Evolutionary conservation across 2,888 invertebrate species (phyloP), one percentile per base, ranked within the genome.

Genomic region (Parapristionchus giblindavisi): DNA sequence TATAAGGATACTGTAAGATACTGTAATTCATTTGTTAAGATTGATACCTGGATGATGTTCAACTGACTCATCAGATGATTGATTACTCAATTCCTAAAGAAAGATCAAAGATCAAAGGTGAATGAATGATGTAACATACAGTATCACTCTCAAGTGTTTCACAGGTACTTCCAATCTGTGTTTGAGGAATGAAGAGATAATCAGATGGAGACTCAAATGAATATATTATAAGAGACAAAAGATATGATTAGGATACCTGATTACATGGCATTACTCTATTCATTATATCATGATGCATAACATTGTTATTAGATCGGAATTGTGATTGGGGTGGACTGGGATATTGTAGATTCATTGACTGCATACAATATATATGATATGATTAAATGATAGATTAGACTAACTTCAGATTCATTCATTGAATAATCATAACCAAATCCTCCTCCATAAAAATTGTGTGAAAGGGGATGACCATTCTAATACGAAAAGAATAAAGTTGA

Each of bases 31-130:
- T 14, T 14, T 48, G 48, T 48, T 48, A 14, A 48, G 65, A 8
- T 8, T 65, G 32, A 43, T 43, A 43, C 29, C 40, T 29, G 38
- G 52, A 71, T 56, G 38, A n/a, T 71, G 71, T 14, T 71, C 71
- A 21, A 71, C 48, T 34, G 71, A 71, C 40, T 71, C 71, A 17
- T 71, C 71, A 17, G 71, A 71, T 43, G 71, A 71, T 32, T 71
- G 71, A 58, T 38, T 58, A 43, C 71, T 71, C 58, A 71, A 38
- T 38, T 71, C 71, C 71, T 71, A 32, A 8, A 58, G 24, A 17
- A 8, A 5, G 21, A 21, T 29, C 17, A n/a, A 3, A 34, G 29
- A 48, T 3, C 1, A 51, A 66, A 29, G 11, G 27, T 14, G 24
- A 6, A 43, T 27, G 29, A 17, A 43, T 43, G 14, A 14, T 34